Evolutionary conservation across 2,888 invertebrate genomes (phyloP).

Genomic region (Xestia xanthographa): DNA sequence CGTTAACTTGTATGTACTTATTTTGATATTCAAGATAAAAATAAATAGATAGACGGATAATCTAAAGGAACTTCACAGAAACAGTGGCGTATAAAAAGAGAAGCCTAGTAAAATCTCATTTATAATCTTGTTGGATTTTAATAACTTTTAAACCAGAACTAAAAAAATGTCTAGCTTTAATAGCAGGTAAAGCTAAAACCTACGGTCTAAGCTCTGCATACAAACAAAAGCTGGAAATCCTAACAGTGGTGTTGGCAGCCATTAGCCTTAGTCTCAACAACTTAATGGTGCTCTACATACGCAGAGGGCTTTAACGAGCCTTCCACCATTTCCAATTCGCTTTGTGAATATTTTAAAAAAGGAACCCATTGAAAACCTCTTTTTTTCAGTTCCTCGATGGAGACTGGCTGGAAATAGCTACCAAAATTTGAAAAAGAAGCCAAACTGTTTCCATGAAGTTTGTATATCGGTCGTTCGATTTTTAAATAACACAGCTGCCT

Average conservation of each 20-base stretch:
- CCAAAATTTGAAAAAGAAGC: conserved; percentile 38
- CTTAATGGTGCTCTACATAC: conserved; percentile 81
- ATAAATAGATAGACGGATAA: background rate
- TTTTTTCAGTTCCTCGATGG: conserved; percentile 22
- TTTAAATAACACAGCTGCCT: conserved; percentile 41
- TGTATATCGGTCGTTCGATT: conserved; percentile 11
- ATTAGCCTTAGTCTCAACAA: conserved; percentile 87
- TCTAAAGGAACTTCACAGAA: background rate
- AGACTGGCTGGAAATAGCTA: conserved; percentile 34
- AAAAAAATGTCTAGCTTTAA: background rate
- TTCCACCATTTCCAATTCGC: conserved; percentile 69
- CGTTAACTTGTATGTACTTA: no score
- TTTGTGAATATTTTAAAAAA: conserved; percentile 65
- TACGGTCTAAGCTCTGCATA: conserved; percentile 51
- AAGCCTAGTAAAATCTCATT: background rate
- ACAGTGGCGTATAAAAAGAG: background rate
- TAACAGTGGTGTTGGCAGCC: conserved; percentile 74
- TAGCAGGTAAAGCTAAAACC: conserved; percentile 41
- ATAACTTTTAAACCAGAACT: background rate
- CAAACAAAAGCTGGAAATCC: conserved; percentile 69
- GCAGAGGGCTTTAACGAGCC: conserved; percentile 70
- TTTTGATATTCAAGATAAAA: background rate
- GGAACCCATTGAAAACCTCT: conserved; percentile 37
- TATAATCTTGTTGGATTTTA: background rate
- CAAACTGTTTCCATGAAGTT: conserved; percentile 40